A percentile compares a stretch with the other conserved stretches of the same genome.
phyloP scores from a whole-genome alignment of 37 sponge, comb jelly and placozoan genomes.

The Crambe crambe region DNA sequence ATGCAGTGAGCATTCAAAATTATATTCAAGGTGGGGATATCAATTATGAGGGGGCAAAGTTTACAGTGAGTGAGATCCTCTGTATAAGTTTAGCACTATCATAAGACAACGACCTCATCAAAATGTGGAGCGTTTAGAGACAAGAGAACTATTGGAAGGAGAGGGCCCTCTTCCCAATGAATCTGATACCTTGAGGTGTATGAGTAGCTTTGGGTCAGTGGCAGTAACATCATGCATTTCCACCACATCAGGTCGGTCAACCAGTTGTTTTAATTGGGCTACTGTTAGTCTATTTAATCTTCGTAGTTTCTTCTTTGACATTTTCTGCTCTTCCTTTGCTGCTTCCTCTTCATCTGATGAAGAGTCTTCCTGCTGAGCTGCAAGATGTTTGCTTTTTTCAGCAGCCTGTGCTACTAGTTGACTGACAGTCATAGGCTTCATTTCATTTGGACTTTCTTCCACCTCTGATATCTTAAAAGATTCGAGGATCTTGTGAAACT shows the following conservation, averaged over 20 bases:
- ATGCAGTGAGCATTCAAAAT: no score
- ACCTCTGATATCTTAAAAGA: conserved; percentile 72
- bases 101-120: no score
- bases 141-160: no score
- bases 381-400: neutral
- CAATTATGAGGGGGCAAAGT: no score
- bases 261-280: conserved; percentile 94
- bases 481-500: conserved; percentile 83
- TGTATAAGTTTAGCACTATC: no score
- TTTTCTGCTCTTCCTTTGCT: conserved; percentile 14
- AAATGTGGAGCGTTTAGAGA: no score
- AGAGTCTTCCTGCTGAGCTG: conserved; percentile 6
- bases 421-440: neutral
- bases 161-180: no score
- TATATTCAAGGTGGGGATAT: no score
- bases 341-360: conserved; percentile 37
- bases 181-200: conserved; percentile 94
- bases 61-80: no score
- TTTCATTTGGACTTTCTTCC: neutral
- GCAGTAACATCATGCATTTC: conserved; percentile 99
- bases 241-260: conserved; percentile 92
- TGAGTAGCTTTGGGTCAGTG: conserved; percentile 87
- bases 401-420: neutral
- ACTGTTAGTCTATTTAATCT: conserved; percentile 81
- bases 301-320: conserved; percentile 92